Percentiles rank a stretch among this genome's conserved stretches.
Conservation (phyloP, 1,140 invertebrate genomes). For the Bradynema listronoti region DNA sequence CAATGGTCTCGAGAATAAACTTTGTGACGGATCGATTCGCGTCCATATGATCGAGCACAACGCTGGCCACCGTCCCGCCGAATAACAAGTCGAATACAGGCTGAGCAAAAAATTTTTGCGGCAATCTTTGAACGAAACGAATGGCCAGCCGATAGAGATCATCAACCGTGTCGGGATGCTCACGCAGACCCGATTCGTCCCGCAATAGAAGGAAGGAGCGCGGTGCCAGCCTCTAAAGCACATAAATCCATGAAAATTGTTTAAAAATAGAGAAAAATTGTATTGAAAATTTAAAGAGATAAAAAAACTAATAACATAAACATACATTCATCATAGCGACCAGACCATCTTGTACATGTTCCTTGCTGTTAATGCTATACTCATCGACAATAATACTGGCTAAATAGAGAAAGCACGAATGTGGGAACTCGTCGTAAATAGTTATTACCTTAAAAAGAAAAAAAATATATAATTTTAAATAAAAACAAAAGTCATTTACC, state of each 20-base stretch:
- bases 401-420: conserved; percentile 89
- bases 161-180: conserved; percentile 94
- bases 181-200: conserved; percentile 69
- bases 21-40: conserved; percentile 66
- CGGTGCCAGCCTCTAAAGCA: conserved; percentile 73
- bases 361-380: conserved; percentile 71
- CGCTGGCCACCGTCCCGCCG: conserved; percentile 73
- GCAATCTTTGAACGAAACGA: conserved; percentile 68
- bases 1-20: conserved; percentile 37
- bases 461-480: not conserved
- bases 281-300: not conserved
- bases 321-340: conserved; percentile 71
- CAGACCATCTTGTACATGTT: conserved; percentile 68
- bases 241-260: conserved; percentile 19
- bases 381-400: conserved; percentile 91
- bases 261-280: conserved; percentile 14
- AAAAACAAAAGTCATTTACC: conserved; percentile 59
- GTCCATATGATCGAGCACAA: conserved; percentile 81
- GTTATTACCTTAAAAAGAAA: conserved; percentile 69
- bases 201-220: conserved; percentile 72
- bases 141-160: conserved; percentile 84
- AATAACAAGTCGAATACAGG: conserved; percentile 69
- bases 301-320: not conserved
- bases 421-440: conserved; percentile 74
- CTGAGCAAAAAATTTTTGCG: conserved; percentile 72